Percentiles rank a stretch among this genome's conserved stretches.
phyloP scores from a whole-genome alignment of 2,797 vertebrate genomes.

The Onychomys torridus region DNA sequence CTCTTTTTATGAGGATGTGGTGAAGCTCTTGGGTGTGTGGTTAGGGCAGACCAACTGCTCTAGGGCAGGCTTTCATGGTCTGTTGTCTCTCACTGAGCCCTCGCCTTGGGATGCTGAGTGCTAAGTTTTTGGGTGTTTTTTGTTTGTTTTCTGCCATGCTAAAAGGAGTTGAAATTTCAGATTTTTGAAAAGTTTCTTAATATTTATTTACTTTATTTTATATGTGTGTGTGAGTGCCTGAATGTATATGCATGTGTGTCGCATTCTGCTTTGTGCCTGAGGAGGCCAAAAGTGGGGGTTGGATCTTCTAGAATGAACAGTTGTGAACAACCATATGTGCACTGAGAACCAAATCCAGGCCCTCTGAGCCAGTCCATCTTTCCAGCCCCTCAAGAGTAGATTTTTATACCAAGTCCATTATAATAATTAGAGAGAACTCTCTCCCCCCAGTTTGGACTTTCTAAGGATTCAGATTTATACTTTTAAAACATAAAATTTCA shows the following conservation, averaged over 20 bases:
- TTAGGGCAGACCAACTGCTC: conserved; percentile 3
- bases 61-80: not conserved
- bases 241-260: not conserved
- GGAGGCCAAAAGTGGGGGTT: too few species aligned
- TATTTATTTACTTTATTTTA: not conserved
- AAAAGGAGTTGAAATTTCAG: not conserved
- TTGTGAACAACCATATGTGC: not conserved
- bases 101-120: not conserved
- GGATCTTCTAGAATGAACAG: not conserved
- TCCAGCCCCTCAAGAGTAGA: not conserved
- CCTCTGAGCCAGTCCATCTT: not conserved
- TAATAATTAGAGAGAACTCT: not conserved
- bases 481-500: conserved; percentile 20
- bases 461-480: conserved; percentile 42
- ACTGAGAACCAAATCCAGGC: not conserved
- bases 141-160: not conserved
- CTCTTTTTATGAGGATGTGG: conserved; percentile 22
- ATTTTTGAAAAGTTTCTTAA: not conserved
- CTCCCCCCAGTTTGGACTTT: not conserved
- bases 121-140: not conserved
- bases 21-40: not conserved
- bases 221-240: not conserved
- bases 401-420: not conserved
- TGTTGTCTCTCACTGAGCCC: not conserved
- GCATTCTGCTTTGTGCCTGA: not conserved